Conservation (phyloP, 2,797 vertebrate genomes). For the Rhadinocentrus ornatus region DNA sequence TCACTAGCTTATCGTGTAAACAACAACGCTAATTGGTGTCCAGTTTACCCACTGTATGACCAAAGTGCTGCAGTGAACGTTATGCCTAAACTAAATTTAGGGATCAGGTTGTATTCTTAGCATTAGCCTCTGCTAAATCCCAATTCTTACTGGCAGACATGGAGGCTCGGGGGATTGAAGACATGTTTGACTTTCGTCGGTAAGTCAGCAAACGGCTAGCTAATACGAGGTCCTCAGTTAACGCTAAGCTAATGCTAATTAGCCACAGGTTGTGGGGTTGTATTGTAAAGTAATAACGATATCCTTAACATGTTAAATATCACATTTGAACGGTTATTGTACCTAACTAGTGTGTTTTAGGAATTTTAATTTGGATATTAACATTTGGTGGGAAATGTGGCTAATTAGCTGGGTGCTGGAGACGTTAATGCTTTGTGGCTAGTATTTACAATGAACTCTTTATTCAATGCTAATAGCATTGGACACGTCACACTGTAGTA, state of each 20-base stretch:
- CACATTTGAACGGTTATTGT: neutral
- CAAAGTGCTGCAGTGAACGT: constrained; percentile 47
- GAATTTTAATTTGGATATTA: neutral
- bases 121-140: constrained; percentile 49
- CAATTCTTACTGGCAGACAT: constrained; percentile 68
- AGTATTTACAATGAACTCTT: neutral
- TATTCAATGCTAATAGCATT: neutral
- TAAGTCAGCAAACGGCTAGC: constrained; percentile 66
- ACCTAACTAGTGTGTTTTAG: neutral
- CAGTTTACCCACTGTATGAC: constrained; percentile 15
- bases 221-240: constrained; percentile 8
- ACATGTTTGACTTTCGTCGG: constrained; percentile 88
- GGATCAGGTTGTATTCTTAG: constrained; percentile 60
- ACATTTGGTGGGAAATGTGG: neutral
- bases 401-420: neutral
- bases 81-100: constrained; percentile 64
- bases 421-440: neutral
- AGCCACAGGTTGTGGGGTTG: neutral
- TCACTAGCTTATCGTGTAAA: neutral
- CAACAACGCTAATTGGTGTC: neutral
- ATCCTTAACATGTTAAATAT: neutral
- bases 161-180: constrained; percentile 83
- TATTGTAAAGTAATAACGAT: neutral
- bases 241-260: constrained; percentile 7
- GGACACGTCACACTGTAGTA: neutral